phyloP scores from a whole-genome alignment of 2,888 invertebrate genomes.

The Trisateles emortualis region DNA sequence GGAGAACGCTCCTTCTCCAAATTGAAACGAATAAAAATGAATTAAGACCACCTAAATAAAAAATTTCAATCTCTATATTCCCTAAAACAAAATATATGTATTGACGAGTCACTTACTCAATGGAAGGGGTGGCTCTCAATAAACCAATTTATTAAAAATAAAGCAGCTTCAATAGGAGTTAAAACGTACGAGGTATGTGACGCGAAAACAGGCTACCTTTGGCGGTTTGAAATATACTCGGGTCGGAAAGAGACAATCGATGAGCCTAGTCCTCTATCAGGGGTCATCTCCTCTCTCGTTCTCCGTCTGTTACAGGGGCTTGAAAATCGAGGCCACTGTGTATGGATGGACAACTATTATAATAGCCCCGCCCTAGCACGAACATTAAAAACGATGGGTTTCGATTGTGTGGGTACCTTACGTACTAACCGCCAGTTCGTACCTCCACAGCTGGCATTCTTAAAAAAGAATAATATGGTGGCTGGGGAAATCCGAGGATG shows the following conservation, averaged over 20 bases:
- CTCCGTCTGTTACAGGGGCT: conserved; percentile 1
- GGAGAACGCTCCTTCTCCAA: too few species aligned
- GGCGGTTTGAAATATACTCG: background rate
- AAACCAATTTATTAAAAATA: conserved; percentile 11
- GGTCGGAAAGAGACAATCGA: background rate
- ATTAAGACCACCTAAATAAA: background rate
- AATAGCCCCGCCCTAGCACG: background rate
- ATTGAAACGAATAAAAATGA: too few species aligned
- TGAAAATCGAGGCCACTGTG: background rate
- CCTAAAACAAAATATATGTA: background rate
- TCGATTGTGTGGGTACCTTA: conserved; percentile 4
- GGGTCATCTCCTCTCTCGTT: background rate
- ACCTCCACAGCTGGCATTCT: background rate
- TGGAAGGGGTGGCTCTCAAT: conserved; percentile 1
- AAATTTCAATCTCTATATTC: background rate
- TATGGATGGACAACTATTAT: conserved; percentile 3
- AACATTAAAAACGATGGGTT: background rate
- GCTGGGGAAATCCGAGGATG: background rate
- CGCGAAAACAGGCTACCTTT: background rate
- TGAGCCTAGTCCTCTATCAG: background rate
- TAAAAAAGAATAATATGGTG: background rate
- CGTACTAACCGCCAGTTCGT: conserved; percentile 1
- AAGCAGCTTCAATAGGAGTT: conserved; percentile 7
- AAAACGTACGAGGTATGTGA: background rate
- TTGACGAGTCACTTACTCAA: background rate